Evolutionary conservation across 2,797 vertebrate genomes (phyloP), one percentile per base, ranked within the genome.

Genomic region (Sebastolobus altivelis): DNA sequence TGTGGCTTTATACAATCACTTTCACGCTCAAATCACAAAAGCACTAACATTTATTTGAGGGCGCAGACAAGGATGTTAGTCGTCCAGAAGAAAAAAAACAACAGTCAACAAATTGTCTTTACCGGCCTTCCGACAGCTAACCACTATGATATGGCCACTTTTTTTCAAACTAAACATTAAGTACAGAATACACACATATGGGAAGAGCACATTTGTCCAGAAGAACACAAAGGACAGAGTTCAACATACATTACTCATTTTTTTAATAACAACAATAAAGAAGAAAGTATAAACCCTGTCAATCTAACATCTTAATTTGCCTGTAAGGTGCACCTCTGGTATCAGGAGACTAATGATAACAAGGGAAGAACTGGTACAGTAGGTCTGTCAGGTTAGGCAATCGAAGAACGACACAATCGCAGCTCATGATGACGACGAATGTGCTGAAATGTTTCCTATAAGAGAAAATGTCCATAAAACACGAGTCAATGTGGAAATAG

Each of bases 201-300:
- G 46, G 58, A 77, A 81, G 90, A 89, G 68, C 56, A 2, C 78
- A 85, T 80, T 84, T 85, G 86, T 88, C 54, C 65, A 80, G 80
- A 93, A 92, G 46, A 83, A 94, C 85, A 90, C 87, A 84, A 85
- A 87, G 62, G 88, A 93, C 85, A 93, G 76, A 91, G 69, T 67
- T 89, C 35, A 69, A 92, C 90, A 90, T 83, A 93, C 87, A 90
- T 88, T 86, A 90, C 79, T 90, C 33, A 81, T 78, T 93, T 90
- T 90, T 91, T 91, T 93, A 94, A 89, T 77, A 91, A 92, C 72
- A 92, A 91, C 72, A 92, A 90, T 80, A 90, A 82, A 92, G 88
- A 88, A 90, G 63, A 88, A 92, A 90, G 87, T 89, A 93, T 82
- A 93, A 94, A 95, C 93, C 93, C 93, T 93, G 93, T 94, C 83